Evolutionary conservation across 2,797 vertebrate genomes (phyloP).

Genomic region (Xiphophorus birchmanni): DNA sequence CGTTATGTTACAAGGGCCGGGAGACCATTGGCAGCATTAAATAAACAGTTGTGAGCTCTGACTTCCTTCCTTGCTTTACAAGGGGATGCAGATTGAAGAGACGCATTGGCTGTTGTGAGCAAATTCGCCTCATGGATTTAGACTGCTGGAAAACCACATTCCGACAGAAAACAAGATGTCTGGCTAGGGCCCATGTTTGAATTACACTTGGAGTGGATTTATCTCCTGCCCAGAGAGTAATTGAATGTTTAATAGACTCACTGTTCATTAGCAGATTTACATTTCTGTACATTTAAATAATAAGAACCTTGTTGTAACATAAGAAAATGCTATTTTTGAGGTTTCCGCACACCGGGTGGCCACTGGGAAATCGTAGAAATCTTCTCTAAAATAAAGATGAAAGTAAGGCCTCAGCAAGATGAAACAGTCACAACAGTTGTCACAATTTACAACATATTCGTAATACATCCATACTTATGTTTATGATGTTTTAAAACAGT

Average conservation of each 20-base stretch:
- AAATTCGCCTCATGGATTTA: conserved; percentile 73
- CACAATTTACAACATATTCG: neutral
- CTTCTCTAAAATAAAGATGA: conserved; percentile 34
- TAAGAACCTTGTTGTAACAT: conserved; percentile 57
- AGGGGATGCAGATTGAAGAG: conserved; percentile 75
- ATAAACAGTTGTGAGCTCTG: conserved; percentile 70
- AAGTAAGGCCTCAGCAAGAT: conserved; percentile 31
- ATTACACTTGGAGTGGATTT: conserved; percentile 73
- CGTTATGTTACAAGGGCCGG: conserved; percentile 65
- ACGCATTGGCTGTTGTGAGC: conserved; percentile 73
- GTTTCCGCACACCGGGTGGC: conserved; percentile 53
- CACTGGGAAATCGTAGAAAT: conserved; percentile 47
- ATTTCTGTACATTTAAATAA: conserved; percentile 71
- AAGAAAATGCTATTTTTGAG: conserved; percentile 56
- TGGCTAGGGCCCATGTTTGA: conserved; percentile 71
- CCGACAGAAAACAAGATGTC: conserved; percentile 75
- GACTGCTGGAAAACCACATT: conserved; percentile 77
- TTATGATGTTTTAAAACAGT: neutral
- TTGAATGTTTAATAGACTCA: conserved; percentile 76
- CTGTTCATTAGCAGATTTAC: conserved; percentile 80
- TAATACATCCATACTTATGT: neutral
- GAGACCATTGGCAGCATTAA: conserved; percentile 66
- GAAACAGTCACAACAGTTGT: conserved; percentile 30
- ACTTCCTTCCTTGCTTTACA: conserved; percentile 78
- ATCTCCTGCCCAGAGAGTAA: conserved; percentile 74